Evolutionary conservation across 2,888 invertebrate genomes (phyloP), one percentile per base, ranked within the genome.

Genomic region (Eudemis profundana): DNA sequence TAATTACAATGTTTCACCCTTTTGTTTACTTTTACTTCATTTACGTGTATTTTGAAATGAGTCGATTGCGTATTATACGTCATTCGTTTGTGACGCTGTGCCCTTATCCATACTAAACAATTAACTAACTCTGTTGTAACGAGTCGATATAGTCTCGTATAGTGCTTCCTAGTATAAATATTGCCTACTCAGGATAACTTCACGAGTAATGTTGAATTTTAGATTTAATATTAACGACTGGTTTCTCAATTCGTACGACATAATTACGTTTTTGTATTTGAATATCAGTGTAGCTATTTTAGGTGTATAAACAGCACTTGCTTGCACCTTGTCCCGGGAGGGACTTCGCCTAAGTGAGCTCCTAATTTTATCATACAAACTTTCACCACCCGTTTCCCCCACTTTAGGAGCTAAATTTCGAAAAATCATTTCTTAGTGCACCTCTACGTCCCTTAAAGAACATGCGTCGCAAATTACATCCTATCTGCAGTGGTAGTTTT

Each of bases 21-120:
- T 60, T 29, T 65, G 59, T 65, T 65, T 65, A 53, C 53, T 38
- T 27, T 64, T 40, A 65, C 63, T 63, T 63, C 59, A 47, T 65
- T 47, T 53, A 23, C 17, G 57, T 40, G 27, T 33, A 14, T 15
- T 51, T 36, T 15, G 27, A 15, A 40, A 40, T 46, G 5, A 46
- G 23, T 14, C 21, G 23, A 17, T 27, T 56, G 27, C 42, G 54
- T 56, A 42, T 17, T 57, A 36, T 57, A 64, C 64, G 51, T 64
- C 57, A 64, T 51, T 51, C n/a, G 42, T 42, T 33, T 33, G n/a
- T 42, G 57, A 36, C 36, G 57, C 60, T 42, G 29, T 50, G 44
- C 17, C 21, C 40, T 51, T 51, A 51, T 21, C 17, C 19, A 21
- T 23, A 15, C n/a, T 38, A n/a, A 19, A n/a, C 33, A 7, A 33